Evolutionary conservation across 1,140 invertebrate genomes (phyloP), one percentile per base, ranked within the genome.

Genomic region (Drosophila ercepeae): DNA sequence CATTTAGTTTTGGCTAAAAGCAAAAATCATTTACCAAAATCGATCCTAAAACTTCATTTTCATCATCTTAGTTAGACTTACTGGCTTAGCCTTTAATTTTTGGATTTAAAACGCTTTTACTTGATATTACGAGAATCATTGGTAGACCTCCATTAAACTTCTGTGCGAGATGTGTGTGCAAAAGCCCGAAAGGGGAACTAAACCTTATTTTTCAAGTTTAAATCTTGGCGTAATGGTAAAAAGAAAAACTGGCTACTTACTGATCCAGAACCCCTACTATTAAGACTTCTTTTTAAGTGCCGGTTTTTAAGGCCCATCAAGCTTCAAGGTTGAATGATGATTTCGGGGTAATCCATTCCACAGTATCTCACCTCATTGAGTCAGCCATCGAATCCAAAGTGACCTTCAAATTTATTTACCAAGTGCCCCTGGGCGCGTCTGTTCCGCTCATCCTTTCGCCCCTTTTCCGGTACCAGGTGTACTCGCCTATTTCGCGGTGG

Each of bases 401-500:
- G 13, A 63, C 11, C 18, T 23, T 4, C 14, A 7, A 7, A 34
- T 1, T 9, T 23, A 69, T 34, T 69, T n/a, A 52, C 9, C 14
- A 9, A 51, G 45, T 64, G 53, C 39, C 16, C n/a, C 2, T 46
- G 13, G 16, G 25, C 34, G 25, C 44, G 50, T 36, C 53, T 48
- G 42, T 69, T 74, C 70, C 64, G 44, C 60, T 58, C 39, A 69
- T 44, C n/a, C n/a, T 9, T 7, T 4, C 3, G 9, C 5, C 21
- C n/a, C 16, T 4, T 44, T 29, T 73, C 21, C 48, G 58, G n/a
- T 39, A 50, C 55, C 64, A 95, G 95, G 94, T 92, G 73, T 94
- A 86, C 92, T 94, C 91, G 93, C 94, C 92, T 94, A 95, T 92
- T 92, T 95, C 90, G 94, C 94, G 61, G 93, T 94, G 84, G 93